phyloP scores from a whole-genome alignment of 2,888 invertebrate genomes.

The Meiosimyza decipiens region DNA sequence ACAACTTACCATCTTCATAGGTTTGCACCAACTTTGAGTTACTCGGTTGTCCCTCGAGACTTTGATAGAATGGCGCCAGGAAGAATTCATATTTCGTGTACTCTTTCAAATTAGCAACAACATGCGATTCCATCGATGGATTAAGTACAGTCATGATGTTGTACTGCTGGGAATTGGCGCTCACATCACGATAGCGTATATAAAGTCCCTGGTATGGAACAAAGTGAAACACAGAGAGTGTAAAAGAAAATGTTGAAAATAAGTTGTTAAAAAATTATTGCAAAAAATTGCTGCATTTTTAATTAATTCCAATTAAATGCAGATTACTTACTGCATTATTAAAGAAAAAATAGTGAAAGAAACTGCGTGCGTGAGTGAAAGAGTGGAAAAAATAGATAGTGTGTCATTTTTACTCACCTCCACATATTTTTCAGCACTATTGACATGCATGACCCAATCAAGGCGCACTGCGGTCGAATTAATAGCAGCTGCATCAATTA shows the following conservation, averaged over 20 bases:
- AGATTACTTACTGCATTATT: conserved; percentile 12
- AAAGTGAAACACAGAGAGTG: conserved; percentile 3
- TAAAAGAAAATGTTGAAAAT: background rate
- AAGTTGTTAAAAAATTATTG: background rate
- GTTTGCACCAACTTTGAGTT: conserved; percentile 89
- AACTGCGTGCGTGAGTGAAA: background rate
- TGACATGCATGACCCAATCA: conserved; percentile 68
- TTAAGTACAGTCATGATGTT: conserved; percentile 75
- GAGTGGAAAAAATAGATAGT: background rate
- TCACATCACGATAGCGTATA: conserved; percentile 74
- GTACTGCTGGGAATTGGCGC: conserved; percentile 73
- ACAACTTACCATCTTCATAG: conserved; percentile 79
- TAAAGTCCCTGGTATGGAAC: conserved; percentile 71
- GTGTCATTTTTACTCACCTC: conserved; percentile 56
- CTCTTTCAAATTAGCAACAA: conserved; percentile 78
- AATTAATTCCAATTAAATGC: conserved; percentile 26
- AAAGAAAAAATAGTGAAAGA: too few relatives aligned
- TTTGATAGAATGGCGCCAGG: conserved; percentile 85
- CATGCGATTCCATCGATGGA: conserved; percentile 73
- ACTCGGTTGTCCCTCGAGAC: conserved; percentile 92
- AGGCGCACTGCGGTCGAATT: conserved; percentile 71
- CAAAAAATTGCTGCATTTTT: conserved; percentile 11
- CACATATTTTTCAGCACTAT: conserved; percentile 65
- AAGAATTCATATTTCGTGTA: conserved; percentile 89
- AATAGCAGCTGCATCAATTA: conserved; percentile 71